phyloP scores from a whole-genome alignment of 1,140 invertebrate genomes.

The Scylla paramamosain region DNA sequence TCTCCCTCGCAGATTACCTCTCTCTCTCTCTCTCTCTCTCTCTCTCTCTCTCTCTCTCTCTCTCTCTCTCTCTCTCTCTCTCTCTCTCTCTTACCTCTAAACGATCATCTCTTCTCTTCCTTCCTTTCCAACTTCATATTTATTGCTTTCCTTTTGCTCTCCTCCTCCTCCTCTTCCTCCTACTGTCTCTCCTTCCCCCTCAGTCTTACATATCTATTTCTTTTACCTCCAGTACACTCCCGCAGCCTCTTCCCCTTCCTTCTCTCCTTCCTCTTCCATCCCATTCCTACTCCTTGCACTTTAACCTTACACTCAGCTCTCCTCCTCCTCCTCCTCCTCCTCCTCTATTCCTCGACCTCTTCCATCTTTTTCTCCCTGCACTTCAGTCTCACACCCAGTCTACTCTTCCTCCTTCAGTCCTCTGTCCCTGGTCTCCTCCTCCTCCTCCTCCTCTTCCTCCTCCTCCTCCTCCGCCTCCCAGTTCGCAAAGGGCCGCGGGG shows the following conservation, averaged over 20 bases:
- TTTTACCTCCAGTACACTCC: background rate
- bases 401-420: no score
- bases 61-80: no score
- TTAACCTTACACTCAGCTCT: background rate
- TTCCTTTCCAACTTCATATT: no score
- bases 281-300: background rate
- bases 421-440: no score
- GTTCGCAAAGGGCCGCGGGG: no score
- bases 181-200: background rate
- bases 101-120: no score
- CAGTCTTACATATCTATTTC: background rate
- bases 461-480: background rate
- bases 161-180: no score
- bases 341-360: background rate
- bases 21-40: no score
- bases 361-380: background rate
- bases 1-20: background rate
- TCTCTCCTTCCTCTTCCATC: background rate
- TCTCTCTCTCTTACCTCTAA: no score
- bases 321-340: background rate
- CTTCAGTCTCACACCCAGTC: no score
- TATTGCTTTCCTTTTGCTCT: no score
- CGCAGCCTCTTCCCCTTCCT: background rate
- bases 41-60: no score
- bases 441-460: background rate